These are phyloP conservation scores for Lerista edwardsae DNA, from an alignment of 2,797 vertebrate genomes.

Conservation along the genomic window DNA sequence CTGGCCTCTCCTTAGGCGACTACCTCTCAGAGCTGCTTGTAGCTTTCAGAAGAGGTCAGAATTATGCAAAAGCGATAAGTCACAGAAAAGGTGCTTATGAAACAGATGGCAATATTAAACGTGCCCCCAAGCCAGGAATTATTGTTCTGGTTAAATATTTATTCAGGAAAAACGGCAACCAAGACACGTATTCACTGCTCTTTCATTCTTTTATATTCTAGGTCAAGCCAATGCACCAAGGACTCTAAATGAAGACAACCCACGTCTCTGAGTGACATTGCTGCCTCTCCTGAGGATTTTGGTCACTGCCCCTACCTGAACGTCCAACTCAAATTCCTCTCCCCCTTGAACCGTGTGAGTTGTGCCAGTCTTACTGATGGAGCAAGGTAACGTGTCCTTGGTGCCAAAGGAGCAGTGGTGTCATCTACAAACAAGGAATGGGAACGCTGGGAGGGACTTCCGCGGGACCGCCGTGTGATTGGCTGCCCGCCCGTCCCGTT, in stretches of 20 bases:
- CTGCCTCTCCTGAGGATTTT: not conserved
- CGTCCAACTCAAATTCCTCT: not conserved
- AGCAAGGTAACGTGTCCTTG: not conserved
- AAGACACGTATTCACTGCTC: not conserved
- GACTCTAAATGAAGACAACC: not conserved
- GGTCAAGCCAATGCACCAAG: not conserved
- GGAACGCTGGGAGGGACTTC: too few relatives aligned
- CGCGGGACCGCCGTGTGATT: too few relatives aligned
- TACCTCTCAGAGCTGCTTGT: not conserved
- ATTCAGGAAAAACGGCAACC: not conserved
- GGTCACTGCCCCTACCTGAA: not conserved
- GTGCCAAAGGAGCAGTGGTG: too few relatives aligned
- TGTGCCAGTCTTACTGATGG: not conserved
- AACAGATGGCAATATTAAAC: not conserved
- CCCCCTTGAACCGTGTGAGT: not conserved
- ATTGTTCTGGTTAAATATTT: slow-evolving; percentile 3
- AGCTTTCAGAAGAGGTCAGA: not conserved
- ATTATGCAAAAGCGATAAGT: not conserved
- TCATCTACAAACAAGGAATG: too few relatives aligned
- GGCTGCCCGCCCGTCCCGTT: too few relatives aligned
- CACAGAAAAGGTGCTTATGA: not conserved
- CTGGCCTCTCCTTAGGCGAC: too few relatives aligned
- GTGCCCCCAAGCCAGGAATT: not conserved
- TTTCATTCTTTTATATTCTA: not conserved
- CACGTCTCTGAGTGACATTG: not conserved